Base-by-base conservation (phyloP, 1,140 invertebrate species). In the Colletes latitarsis region DNA sequence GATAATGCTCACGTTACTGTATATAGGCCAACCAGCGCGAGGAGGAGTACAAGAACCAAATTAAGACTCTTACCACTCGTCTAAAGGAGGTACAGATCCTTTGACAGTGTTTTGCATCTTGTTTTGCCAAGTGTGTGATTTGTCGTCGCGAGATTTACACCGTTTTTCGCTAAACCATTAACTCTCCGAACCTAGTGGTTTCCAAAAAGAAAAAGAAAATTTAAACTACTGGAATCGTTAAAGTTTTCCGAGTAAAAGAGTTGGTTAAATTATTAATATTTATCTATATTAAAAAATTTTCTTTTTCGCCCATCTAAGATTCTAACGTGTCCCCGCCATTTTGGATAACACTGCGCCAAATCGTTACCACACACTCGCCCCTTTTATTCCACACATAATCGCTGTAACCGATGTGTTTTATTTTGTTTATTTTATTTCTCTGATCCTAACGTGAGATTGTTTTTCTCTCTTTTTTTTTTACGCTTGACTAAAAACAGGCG, bases 41-140 rank as follows among this genome's bases (percentile, higher is more conserved):
- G 95, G 99, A 99, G 95, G 98, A 99, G 94, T 99, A 99, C 96
- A 99, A 99, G 96, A 98, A 99, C 94, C 98, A 99, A 95, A 99
- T 99, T 96, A 99, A 99, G 96, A 98, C 98, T 94, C 96, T 99
- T 93, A 99, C 98, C 92, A 97, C 98, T 93, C 97, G 98, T 94
- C 97, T 99, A 95, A 99, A 99, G 97, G 98, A 99, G 98, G 98
- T 99, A 97, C 94, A 92, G 87, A 88, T 88, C 73, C 93, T 94
- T 69, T 90, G 92, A 92, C 87, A 92, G 90, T 92, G 92, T 90
- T 88, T 91, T 88, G 82, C 84, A 79, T 73, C 85, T 90, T 88
- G 84, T 62, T 77, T 74, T 82, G 78, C 70, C 41, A 72, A 75
- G 63, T 43, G 82, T 79, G 88, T 87, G 85, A 82, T 86, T 82